Base-by-base conservation (phyloP, 2,113 vertebrate genomes). In the Platysternon megacephalum region DNA sequence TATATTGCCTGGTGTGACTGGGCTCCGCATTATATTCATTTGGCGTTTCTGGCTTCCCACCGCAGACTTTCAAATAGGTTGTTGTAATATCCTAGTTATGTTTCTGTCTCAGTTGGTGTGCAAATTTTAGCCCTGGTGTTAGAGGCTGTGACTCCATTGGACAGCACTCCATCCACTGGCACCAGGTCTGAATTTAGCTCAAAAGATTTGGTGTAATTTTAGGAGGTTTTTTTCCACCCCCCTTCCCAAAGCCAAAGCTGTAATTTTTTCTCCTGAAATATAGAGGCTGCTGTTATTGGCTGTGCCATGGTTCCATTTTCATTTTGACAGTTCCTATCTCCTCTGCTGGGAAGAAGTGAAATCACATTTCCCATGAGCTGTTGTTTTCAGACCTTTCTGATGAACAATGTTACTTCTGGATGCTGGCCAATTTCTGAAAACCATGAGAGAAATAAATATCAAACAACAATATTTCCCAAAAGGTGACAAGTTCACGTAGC, bases 401-500 rank as follows among this genome's bases (percentile, higher is more conserved):
- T 1, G 16, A 55, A 24, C 24, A 87, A 16, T 72, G 35, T 35
- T 46, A 79, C 65, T 55, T 68, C 26, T 39, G 35, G 26, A n/a
- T 4, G 6, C 2, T 81, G 46, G 24, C 9, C 65, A 21, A 72
- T 72, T 72, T 21, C 68, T 65, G 53, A 53, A 32, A 21, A 39
- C 3, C 26, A 22, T 5, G 21, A 74, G 84, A 21, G 22, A 26
- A n/a, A 29, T 0, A 24, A 19, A 14, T 85, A 81, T 52, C 55
- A 89, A 68, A 2, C 0, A 3, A 53, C 7, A 52, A n/a, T 0
- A 0, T 0, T 80, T 53, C 81, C 26, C 21, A 0, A 39, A 84
- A 0, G 26, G 44, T 11, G 39, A 24, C 61, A 48, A 51, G 65
- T 44, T 44, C 2, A 6, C 58, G 29, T 11, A 87, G 48, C 4